Percentiles rank a stretch among this genome's conserved stretches.
These are phyloP conservation scores for Erebia palarica DNA, from an alignment of 2,888 invertebrate species.

Conservation along the genomic window DNA sequence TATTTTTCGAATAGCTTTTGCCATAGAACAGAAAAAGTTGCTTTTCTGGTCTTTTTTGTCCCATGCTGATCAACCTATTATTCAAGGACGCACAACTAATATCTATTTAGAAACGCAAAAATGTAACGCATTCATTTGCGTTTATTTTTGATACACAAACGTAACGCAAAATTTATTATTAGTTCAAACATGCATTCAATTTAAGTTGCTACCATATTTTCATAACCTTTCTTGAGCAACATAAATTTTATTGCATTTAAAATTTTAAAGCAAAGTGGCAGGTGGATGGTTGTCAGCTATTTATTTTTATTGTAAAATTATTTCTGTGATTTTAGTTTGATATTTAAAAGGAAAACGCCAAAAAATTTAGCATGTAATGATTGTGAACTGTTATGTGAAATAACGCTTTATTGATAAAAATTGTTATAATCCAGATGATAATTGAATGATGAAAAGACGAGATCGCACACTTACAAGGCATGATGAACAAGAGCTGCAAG, in stretches of 20 bases:
- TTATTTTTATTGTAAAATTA: slow-evolving; percentile 48
- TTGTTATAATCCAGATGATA: slow-evolving; percentile 30
- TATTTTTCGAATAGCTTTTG: not conserved
- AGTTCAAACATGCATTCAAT: not conserved
- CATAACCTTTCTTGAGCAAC: not conserved
- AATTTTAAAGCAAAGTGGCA: slow-evolving; percentile 42
- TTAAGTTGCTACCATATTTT: not conserved
- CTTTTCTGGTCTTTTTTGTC: not conserved
- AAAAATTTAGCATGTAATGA: slow-evolving; percentile 70
- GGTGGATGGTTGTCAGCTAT: slow-evolving; percentile 49
- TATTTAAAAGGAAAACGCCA: slow-evolving; percentile 61
- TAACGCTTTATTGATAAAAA: slow-evolving; percentile 51
- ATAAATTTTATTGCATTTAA: slow-evolving; percentile 11
- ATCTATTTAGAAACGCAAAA: not conserved
- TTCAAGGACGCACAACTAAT: slow-evolving; percentile 7
- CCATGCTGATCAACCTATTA: not conserved
- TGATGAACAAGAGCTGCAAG: not conserved
- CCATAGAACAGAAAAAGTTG: not conserved
- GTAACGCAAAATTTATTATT: too few relatives aligned
- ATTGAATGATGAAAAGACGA: slow-evolving; percentile 44
- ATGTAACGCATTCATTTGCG: not conserved
- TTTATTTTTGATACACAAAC: not conserved
- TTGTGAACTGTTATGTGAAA: slow-evolving; percentile 47
- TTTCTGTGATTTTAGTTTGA: slow-evolving; percentile 76
- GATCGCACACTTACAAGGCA: not conserved